A percentile compares a stretch with the other conserved stretches of the same genome.
Conservation (phyloP, 2,797 vertebrate genomes). For the Telmatherina bonti region DNA sequence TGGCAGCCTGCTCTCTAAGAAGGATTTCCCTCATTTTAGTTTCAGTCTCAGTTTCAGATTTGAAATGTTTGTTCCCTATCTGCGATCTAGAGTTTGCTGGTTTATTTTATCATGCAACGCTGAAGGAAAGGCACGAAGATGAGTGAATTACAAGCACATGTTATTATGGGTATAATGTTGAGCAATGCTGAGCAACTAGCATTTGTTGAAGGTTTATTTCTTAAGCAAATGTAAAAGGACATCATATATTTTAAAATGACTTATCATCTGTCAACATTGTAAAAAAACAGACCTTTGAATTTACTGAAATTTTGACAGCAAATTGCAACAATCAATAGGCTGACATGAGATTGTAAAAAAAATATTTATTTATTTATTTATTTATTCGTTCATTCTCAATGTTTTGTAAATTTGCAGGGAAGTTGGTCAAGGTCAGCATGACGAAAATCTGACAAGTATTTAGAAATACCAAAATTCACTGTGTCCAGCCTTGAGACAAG, state of each 20-base stretch:
- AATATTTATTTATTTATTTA: too few relatives aligned
- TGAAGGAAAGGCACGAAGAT: constrained; percentile 40
- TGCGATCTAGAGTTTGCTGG: constrained; percentile 32
- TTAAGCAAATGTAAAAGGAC: too few relatives aligned
- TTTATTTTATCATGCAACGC: constrained; percentile 43
- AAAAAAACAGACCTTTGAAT: constrained; percentile 17
- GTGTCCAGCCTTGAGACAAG: background rate
- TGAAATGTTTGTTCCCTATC: constrained; percentile 36
- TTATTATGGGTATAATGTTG: constrained; percentile 46
- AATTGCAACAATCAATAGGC: background rate
- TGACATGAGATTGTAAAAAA: background rate
- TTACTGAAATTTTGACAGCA: constrained; percentile 14
- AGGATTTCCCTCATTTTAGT: constrained; percentile 62
- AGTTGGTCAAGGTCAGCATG: constrained; percentile 6
- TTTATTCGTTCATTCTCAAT: constrained; percentile 9
- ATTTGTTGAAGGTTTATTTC: too few relatives aligned
- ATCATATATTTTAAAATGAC: too few relatives aligned
- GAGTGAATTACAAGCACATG: constrained; percentile 19
- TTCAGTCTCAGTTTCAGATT: constrained; percentile 54
- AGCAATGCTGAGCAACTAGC: background rate
- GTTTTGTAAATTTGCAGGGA: constrained; percentile 12
- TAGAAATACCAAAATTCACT: constrained; percentile 23
- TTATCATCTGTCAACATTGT: background rate
- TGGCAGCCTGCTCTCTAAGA: constrained; percentile 60
- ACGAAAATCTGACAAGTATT: constrained; percentile 28